Conservation (phyloP, 2,113 vertebrate genomes). For the Corythaixoides concolor region DNA sequence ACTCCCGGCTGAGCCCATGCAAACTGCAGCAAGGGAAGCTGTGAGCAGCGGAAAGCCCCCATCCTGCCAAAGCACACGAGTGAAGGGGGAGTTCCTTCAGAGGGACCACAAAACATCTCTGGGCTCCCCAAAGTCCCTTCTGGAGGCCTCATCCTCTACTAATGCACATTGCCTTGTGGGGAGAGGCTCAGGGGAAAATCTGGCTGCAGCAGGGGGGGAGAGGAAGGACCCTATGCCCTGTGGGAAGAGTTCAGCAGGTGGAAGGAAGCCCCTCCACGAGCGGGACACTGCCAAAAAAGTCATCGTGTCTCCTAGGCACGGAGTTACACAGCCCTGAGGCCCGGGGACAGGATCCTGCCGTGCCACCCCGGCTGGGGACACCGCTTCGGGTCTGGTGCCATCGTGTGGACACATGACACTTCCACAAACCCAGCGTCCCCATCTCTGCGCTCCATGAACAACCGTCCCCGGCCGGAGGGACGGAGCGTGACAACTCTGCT, state of each 20-base stretch:
- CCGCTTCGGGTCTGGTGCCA: constrained; percentile 31
- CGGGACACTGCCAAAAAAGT: no score
- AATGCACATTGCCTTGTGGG: background rate
- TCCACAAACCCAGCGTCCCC: background rate
- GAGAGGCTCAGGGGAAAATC: background rate
- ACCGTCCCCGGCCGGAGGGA: background rate
- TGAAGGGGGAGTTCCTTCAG: background rate
- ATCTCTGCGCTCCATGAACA: background rate
- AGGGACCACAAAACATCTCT: background rate
- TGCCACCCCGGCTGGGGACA: background rate
- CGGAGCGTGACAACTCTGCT: background rate
- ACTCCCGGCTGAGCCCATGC: accelerated
- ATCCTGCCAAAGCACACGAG: background rate
- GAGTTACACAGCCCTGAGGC: no score
- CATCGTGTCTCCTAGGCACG: no score
- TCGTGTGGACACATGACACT: constrained; percentile 22
- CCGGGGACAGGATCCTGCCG: no score
- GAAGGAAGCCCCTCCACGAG: no score
- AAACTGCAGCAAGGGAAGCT: background rate
- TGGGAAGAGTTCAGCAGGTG: background rate
- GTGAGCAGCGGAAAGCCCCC: background rate
- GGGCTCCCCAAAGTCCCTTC: background rate
- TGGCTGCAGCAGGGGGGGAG: background rate
- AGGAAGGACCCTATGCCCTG: background rate
- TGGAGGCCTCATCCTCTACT: background rate